A percentile compares a stretch with the other conserved stretches of the same genome.
phyloP scores from a whole-genome alignment of 2,888 invertebrate genomes.

The Cryptus armator region DNA sequence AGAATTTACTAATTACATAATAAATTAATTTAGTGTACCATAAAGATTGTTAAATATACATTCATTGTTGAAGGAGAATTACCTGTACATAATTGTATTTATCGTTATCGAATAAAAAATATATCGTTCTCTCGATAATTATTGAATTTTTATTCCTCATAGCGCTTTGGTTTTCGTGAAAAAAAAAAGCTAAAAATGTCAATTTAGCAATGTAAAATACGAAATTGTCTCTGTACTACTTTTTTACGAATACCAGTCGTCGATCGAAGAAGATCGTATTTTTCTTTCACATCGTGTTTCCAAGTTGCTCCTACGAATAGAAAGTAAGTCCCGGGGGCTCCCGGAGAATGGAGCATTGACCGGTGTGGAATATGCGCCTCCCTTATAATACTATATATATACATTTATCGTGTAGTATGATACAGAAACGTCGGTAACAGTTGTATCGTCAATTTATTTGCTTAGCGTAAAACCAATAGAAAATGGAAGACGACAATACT shows the following conservation, averaged over 20 bases:
- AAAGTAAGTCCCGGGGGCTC: conserved; percentile 29
- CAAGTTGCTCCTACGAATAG: conserved; percentile 56
- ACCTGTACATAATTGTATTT: too few species aligned
- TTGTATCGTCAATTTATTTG: conserved; percentile 15
- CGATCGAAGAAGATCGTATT: conserved; percentile 17
- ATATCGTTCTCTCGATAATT: too few species aligned
- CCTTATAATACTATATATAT: neutral
- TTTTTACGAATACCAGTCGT: conserved; percentile 47
- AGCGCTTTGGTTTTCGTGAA: too few species aligned
- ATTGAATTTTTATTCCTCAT: too few species aligned
- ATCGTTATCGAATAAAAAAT: too few species aligned
- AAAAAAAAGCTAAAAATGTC: neutral
- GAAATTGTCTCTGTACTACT: neutral
- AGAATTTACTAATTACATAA: neutral
- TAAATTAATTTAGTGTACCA: neutral
- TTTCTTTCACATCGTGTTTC: conserved; percentile 4
- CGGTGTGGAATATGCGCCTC: conserved; percentile 11
- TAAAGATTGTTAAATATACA: neutral
- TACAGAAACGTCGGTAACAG: neutral
- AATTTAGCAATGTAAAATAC: neutral
- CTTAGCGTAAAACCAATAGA: conserved; percentile 2
- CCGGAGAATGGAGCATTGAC: conserved; percentile 42
- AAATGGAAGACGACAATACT: neutral
- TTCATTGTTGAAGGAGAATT: neutral
- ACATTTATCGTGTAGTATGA: neutral